These are phyloP conservation scores for Oncopodura yosiiana DNA, from an alignment of 1,140 invertebrate species.

Conservation along the genomic window DNA sequence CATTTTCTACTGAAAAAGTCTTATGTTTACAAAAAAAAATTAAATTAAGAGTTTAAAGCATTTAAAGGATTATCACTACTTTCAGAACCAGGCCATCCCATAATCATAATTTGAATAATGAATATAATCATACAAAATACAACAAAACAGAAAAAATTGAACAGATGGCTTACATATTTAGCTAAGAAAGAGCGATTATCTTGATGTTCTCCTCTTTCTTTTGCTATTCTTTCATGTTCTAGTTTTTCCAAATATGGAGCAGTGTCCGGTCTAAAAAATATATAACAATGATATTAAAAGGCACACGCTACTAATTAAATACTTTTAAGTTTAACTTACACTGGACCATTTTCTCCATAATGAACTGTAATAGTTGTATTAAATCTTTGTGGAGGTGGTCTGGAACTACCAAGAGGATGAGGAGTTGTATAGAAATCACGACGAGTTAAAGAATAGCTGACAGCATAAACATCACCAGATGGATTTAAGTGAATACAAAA, in stretches of 20 bases:
- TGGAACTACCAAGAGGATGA: constrained; percentile 17
- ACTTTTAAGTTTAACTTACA: constrained; percentile 46
- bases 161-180: constrained; percentile 77
- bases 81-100: constrained; percentile 25
- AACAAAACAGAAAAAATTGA: constrained; percentile 18
- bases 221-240: constrained; percentile 76
- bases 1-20: too few species aligned
- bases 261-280: constrained; percentile 68
- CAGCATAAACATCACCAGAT: constrained; percentile 57
- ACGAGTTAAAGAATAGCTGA: constrained; percentile 39
- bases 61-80: too few species aligned
- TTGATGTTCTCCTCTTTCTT: constrained; percentile 69
- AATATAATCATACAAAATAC: constrained; percentile 23
- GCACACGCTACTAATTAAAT: background rate
- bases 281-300: background rate
- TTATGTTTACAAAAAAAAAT: too few species aligned
- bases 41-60: too few species aligned
- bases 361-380: constrained; percentile 62
- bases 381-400: constrained; percentile 44
- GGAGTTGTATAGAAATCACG: constrained; percentile 20
- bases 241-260: constrained; percentile 83
- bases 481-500: constrained; percentile 62
- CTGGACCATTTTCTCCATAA: constrained; percentile 59
- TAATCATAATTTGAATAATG: constrained; percentile 17
- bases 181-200: constrained; percentile 89